Percentiles rank a stretch among this genome's conserved stretches.
These are phyloP conservation scores for Coptotermes formosanus DNA, from an alignment of 1,140 invertebrate species.

Conservation along the genomic window DNA sequence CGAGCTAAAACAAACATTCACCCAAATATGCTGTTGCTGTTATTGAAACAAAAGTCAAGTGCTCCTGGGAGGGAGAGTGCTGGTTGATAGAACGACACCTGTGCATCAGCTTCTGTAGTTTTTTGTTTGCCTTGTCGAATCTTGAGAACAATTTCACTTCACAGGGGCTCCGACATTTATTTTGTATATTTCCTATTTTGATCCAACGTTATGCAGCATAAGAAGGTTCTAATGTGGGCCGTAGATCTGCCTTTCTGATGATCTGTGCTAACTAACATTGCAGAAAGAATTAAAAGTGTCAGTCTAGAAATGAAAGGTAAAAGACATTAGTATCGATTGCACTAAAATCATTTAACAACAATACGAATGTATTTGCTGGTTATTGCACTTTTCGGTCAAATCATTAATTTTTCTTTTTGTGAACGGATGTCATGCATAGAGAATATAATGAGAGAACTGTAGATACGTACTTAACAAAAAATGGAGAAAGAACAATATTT, in stretches of 20 bases:
- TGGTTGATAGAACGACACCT: not conserved
- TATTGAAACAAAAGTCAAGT: not conserved
- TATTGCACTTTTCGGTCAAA: not conserved
- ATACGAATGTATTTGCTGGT: too few species aligned
- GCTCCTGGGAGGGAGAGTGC: not conserved
- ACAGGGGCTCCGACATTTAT: not conserved
- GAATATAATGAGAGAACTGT: not conserved
- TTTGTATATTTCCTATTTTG: too few species aligned
- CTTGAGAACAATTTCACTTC: not conserved
- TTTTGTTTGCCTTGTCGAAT: not conserved
- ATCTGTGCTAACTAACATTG: too few species aligned
- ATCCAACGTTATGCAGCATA: too few species aligned
- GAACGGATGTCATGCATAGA: not conserved
- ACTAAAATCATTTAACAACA: too few species aligned
- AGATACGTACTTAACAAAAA: not conserved
- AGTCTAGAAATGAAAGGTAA: too few species aligned
- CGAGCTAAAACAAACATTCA: too few species aligned
- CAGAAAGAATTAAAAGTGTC: too few species aligned
- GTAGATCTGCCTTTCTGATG: too few species aligned
- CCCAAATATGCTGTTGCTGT: not conserved
- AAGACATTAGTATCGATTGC: too few species aligned
- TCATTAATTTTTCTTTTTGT: not conserved
- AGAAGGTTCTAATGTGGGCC: too few species aligned
- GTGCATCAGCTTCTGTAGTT: not conserved
- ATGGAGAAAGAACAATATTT: not conserved